Conservation (phyloP, 2,888 invertebrate species). For the Tholera decimalis region DNA sequence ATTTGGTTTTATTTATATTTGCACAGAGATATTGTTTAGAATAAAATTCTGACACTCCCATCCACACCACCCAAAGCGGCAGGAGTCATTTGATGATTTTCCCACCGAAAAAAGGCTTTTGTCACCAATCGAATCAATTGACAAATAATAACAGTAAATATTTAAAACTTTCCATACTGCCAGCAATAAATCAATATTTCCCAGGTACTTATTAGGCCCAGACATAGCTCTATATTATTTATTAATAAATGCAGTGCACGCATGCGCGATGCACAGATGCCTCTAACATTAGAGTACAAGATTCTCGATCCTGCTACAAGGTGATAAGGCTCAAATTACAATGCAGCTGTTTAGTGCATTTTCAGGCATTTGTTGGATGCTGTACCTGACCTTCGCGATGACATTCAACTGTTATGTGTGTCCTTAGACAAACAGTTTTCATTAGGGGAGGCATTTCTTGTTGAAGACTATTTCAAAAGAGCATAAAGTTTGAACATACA, state of each 20-base stretch:
- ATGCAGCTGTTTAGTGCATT: slow-evolving; percentile 10
- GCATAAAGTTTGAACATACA: too few relatives aligned
- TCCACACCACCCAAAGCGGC: too few relatives aligned
- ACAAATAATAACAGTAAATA: background rate
- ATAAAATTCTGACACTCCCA: too few relatives aligned
- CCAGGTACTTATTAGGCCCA: slow-evolving; percentile 1
- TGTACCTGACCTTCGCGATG: slow-evolving; percentile 4
- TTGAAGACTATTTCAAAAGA: too few relatives aligned
- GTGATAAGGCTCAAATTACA: background rate
- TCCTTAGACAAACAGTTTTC: background rate
- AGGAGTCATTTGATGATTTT: too few relatives aligned
- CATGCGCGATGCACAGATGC: slow-evolving; percentile 44
- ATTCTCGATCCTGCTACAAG: background rate
- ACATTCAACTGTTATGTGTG: too few relatives aligned
- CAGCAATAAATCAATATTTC: slow-evolving; percentile 29
- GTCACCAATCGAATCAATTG: too few relatives aligned
- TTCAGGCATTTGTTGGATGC: background rate
- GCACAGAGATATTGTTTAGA: too few relatives aligned
- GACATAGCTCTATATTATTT: slow-evolving; percentile 9
- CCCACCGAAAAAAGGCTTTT: too few relatives aligned
- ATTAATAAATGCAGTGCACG: slow-evolving; percentile 29
- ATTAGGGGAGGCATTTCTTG: background rate
- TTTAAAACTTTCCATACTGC: background rate
- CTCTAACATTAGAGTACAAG: slow-evolving; percentile 5
- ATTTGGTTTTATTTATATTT: too few relatives aligned